Conservation (phyloP, 2,888 invertebrate species). For the Opisthograptis luteolata region DNA sequence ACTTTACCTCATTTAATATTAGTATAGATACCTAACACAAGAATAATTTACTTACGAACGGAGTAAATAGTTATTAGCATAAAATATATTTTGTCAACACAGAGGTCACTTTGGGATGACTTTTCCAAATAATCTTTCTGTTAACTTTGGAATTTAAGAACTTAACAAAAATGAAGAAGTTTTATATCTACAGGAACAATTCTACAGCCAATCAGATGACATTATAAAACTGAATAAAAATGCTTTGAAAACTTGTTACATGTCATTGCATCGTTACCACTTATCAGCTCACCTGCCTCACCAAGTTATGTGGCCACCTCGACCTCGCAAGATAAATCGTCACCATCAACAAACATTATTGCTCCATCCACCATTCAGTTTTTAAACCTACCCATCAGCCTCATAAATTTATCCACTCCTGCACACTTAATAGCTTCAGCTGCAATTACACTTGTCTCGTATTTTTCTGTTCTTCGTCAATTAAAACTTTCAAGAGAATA, state of each 20-base stretch:
- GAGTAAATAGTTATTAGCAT: too few relatives aligned
- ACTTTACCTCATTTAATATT: too few relatives aligned
- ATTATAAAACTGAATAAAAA: too few relatives aligned
- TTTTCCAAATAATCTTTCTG: conserved; percentile 3
- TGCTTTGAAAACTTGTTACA: background rate
- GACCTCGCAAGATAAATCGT: conserved; percentile 23
- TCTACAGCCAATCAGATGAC: too few relatives aligned
- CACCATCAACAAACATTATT: conserved; percentile 20
- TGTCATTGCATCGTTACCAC: background rate
- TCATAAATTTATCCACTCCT: conserved; percentile 13
- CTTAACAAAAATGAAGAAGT: too few relatives aligned
- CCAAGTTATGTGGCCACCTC: conserved; percentile 13
- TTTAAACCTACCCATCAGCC: conserved; percentile 14
- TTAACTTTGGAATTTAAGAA: too few relatives aligned
- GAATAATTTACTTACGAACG: too few relatives aligned
- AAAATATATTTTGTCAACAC: background rate
- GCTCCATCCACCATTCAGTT: conserved; percentile 17
- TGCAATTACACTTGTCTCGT: conserved; percentile 12
- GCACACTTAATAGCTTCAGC: conserved; percentile 12
- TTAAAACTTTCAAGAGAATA: conserved; percentile 9
- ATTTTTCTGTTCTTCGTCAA: conserved; percentile 12
- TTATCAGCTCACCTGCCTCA: conserved; percentile 2
- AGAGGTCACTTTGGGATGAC: conserved; percentile 3
- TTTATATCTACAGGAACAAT: too few relatives aligned
- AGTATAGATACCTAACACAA: too few relatives aligned